Evolutionary conservation across 2,888 invertebrate genomes (phyloP).

Genomic region (Kuschelorhynchus macadamiae): DNA sequence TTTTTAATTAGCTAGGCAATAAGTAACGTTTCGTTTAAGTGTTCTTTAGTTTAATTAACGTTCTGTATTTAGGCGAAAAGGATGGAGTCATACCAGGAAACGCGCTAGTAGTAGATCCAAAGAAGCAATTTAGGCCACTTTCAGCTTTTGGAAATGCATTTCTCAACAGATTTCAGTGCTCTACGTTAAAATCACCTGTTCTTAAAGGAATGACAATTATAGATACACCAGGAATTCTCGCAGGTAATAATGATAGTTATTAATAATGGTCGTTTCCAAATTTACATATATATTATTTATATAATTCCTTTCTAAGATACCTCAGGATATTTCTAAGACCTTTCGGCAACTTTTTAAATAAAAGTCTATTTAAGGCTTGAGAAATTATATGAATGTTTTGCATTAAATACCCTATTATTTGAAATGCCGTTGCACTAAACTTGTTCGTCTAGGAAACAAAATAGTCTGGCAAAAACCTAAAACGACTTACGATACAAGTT

Average conservation of each 20-base stretch:
- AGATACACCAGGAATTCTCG: conserved; percentile 93
- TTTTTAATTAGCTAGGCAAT: too few relatives aligned
- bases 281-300: background rate
- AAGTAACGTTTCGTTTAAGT: too few relatives aligned
- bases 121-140: conserved; percentile 94
- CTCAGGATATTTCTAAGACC: background rate
- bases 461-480: too few relatives aligned
- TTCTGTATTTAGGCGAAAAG: conserved; percentile 31
- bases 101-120: conserved; percentile 97
- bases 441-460: too few relatives aligned
- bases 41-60: too few relatives aligned
- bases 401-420: too few relatives aligned
- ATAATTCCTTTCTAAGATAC: background rate
- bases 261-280: too few relatives aligned
- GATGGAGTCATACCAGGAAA: conserved; percentile 91
- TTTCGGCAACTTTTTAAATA: too few relatives aligned
- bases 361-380: too few relatives aligned
- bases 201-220: conserved; percentile 95
- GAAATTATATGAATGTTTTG: too few relatives aligned
- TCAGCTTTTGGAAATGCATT: conserved; percentile 98
- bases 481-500: too few relatives aligned
- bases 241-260: conserved; percentile 56
- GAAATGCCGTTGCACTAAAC: too few relatives aligned
- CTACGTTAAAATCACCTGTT: conserved; percentile 89
- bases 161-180: conserved; percentile 97